These are phyloP conservation scores for Drosophila paucipuncta DNA, from an alignment of 2,888 invertebrate species.

Conservation along the genomic window DNA sequence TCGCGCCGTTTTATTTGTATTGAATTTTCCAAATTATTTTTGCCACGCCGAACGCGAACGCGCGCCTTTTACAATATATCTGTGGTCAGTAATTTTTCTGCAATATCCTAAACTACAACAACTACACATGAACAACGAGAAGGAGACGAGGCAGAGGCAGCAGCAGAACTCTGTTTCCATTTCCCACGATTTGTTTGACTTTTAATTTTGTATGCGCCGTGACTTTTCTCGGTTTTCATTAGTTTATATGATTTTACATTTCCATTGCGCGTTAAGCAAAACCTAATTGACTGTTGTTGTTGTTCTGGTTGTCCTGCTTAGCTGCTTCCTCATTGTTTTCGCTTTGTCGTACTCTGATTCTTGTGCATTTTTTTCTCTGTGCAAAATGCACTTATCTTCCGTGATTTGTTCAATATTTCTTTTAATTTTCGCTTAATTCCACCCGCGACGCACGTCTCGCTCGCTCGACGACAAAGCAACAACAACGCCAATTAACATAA, in stretches of 20 bases:
- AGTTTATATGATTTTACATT: constrained; percentile 41
- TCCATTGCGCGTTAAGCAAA: constrained; percentile 33
- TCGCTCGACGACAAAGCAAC: constrained; percentile 56
- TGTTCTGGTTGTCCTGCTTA: constrained; percentile 1
- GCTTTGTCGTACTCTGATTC: constrained; percentile 19
- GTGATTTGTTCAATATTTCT: constrained; percentile 30
- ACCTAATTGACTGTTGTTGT: constrained; percentile 28
- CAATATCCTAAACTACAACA: constrained; percentile 47
- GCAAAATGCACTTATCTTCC: constrained; percentile 39
- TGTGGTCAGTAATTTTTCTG: constrained; percentile 60
- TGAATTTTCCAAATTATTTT: constrained; percentile 69
- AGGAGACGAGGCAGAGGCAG: neutral
- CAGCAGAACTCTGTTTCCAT: constrained; percentile 61
- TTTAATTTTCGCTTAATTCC: constrained; percentile 33
- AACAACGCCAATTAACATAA: constrained; percentile 36
- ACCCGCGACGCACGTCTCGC: constrained; percentile 44
- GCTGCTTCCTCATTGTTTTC: constrained; percentile 13
- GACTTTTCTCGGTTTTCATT: constrained; percentile 42
- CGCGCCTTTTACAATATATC: constrained; percentile 45
- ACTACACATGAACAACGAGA: constrained; percentile 28
- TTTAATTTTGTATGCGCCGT: constrained; percentile 24
- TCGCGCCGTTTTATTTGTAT: constrained; percentile 61
- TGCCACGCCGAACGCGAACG: constrained; percentile 55
- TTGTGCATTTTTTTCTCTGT: constrained; percentile 32
- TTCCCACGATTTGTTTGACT: constrained; percentile 39